Conservation (phyloP, 2,888 invertebrate genomes). For the Aphodius sticticus region DNA sequence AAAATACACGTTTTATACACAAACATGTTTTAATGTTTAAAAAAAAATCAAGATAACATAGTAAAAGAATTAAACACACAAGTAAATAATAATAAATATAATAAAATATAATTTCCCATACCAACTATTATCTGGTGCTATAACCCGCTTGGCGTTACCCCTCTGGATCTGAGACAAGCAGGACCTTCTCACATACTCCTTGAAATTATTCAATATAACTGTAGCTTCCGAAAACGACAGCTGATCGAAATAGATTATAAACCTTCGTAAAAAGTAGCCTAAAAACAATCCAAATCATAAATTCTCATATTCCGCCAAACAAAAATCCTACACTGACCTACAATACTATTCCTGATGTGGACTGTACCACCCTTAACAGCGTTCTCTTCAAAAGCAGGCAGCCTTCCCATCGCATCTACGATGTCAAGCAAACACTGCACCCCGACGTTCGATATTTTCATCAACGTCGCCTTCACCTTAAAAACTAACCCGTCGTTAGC, state of each 20-base stretch:
- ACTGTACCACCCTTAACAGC: slow-evolving; percentile 52
- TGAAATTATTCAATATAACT: slow-evolving; percentile 75
- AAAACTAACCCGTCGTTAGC: slow-evolving; percentile 30
- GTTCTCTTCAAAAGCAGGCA: slow-evolving; percentile 42
- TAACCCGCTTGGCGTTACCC: background rate
- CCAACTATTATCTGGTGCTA: slow-evolving; percentile 26
- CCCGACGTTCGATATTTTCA: slow-evolving; percentile 66
- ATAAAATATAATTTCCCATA: slow-evolving; percentile 9
- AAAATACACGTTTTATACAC: too few relatives aligned
- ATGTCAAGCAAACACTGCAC: slow-evolving; percentile 56
- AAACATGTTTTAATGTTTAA: too few relatives aligned
- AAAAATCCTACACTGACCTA: slow-evolving; percentile 62
- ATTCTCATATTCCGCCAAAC: slow-evolving; percentile 12
- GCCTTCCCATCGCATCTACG: slow-evolving; percentile 48
- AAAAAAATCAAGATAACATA: slow-evolving; percentile 8
- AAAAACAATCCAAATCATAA: slow-evolving; percentile 51
- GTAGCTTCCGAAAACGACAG: slow-evolving; percentile 85
- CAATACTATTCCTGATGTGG: slow-evolving; percentile 69
- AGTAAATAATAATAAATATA: background rate
- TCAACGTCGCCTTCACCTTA: slow-evolving; percentile 57
- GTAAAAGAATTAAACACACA: slow-evolving; percentile 15
- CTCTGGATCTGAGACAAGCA: slow-evolving; percentile 46
- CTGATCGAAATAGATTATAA: slow-evolving; percentile 83
- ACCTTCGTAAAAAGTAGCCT: slow-evolving; percentile 84
- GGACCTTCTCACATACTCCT: slow-evolving; percentile 68